Evolutionary conservation across 2,888 invertebrate species (phyloP).

Genomic region (Tubulanus polymorphus): DNA sequence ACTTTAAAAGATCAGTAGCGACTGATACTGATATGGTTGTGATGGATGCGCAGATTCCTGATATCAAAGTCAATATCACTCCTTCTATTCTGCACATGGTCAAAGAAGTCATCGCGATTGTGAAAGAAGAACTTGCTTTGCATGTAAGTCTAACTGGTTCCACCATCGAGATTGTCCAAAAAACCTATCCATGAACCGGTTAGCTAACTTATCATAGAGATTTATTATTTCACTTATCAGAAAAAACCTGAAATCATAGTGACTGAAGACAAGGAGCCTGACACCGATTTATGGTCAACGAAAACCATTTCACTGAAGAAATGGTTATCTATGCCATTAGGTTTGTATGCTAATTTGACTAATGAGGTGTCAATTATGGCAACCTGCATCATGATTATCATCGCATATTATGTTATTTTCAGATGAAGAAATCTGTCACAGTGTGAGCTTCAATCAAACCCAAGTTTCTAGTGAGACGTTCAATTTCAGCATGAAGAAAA

Average conservation of each 20-base stretch:
- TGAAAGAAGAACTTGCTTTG: conserved; percentile 7
- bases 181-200: too few relatives aligned
- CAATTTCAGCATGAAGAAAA: conserved; percentile 59
- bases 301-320: too few relatives aligned
- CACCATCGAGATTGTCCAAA: too few relatives aligned
- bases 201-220: too few relatives aligned
- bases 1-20: conserved; percentile 50
- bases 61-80: conserved; percentile 69
- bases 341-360: too few relatives aligned
- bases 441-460: not conserved
- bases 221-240: too few relatives aligned
- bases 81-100: conserved; percentile 71
- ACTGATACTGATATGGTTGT: conserved; percentile 65
- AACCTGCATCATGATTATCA: conserved; percentile 11
- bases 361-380: too few relatives aligned
- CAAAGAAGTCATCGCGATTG: conserved; percentile 55
- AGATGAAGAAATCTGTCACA: not conserved
- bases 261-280: too few relatives aligned
- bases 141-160: conserved; percentile 10
- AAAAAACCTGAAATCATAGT: too few relatives aligned
- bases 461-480: conserved; percentile 57
- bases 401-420: not conserved
- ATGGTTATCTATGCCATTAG: too few relatives aligned
- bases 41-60: conserved; percentile 64
- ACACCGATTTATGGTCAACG: too few relatives aligned